Evolutionary conservation across 2,888 invertebrate species (phyloP), one percentile per base, ranked within the genome.

Genomic region (Hemaris fuciformis): DNA sequence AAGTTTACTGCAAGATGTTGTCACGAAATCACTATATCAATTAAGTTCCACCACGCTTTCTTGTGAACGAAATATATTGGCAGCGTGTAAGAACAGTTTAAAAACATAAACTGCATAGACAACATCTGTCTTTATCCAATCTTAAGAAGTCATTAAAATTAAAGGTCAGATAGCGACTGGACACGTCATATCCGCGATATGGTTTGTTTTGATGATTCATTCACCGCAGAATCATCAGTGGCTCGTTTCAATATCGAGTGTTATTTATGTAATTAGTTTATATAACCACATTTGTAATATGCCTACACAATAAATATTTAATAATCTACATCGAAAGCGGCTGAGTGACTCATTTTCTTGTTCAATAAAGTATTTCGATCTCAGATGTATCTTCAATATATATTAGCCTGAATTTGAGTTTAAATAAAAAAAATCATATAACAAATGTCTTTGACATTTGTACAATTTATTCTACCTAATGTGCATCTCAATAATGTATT

Each of bases 171-270:
- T 34, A 23, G 25, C 18, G 41, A 60, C 23, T 13, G 6, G 60
- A 62, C 72, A 66, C 75, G 73, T 81, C 79, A 79, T 72, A 74
- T 75, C 75, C 75, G 71, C 70, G 57, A 72, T 69, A 71, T 67
- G 60, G 62, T 68, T 76, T 74, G 66, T 71, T 73, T 62, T 63
- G 68, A 62, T 80, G 80, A 80, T 62, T 80, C 75, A 80, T 57
- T 25, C 27, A 45, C 57, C 58, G 45, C 57, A 64, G 67, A 71
- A 66, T 70, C 70, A 66, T 74, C 62, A 62, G 8, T 25, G 45
- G 57, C 31, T 7, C 34, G 38, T 34, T 59, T 48, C 22, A 20
- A 59, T 46, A 34, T 59, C 45, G 43, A 15, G 15, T 2, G 10
- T 41, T 34, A 58, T 59, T 59, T 48, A 48, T 46, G 34, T 46